A percentile compares a stretch with the other conserved stretches of the same genome.
Conservation (phyloP, 2,888 invertebrate species). For the Pterobdella sp. region DNA sequence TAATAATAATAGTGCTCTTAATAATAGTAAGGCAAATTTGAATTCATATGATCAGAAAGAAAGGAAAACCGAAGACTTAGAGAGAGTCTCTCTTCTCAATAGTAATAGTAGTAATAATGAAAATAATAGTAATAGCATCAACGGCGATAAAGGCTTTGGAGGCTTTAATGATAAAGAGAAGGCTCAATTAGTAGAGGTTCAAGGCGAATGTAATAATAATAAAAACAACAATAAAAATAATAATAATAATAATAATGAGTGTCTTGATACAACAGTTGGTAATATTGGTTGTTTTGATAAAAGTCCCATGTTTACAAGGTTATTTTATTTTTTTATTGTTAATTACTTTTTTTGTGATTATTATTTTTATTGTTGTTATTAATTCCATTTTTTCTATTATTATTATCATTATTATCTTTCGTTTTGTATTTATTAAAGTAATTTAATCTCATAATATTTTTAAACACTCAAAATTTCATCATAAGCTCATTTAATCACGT, state of each 20-base stretch:
- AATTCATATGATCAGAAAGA: background rate
- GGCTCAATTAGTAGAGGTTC: no score
- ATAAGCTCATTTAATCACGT: no score
- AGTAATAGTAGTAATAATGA: slow-evolving; percentile 8
- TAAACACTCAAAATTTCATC: no score
- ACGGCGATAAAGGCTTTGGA: background rate
- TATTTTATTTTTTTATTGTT: background rate
- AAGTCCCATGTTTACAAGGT: background rate
- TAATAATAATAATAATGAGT: background rate
- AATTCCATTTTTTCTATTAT: background rate
- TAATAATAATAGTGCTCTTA: background rate
- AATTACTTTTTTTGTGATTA: background rate
- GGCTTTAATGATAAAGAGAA: background rate
- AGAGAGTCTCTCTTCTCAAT: background rate
- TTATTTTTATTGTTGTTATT: background rate
- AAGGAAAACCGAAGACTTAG: background rate
- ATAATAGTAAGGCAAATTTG: background rate
- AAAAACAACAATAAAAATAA: background rate
- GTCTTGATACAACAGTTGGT: background rate
- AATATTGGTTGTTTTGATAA: background rate
- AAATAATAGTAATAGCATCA: background rate
- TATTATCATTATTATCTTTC: background rate
- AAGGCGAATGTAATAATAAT: background rate
- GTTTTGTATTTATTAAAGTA: no score
- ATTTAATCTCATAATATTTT: no score